These are phyloP conservation scores for Microplitis manilae DNA, from an alignment of 2,888 invertebrate genomes.

Conservation along the genomic window DNA sequence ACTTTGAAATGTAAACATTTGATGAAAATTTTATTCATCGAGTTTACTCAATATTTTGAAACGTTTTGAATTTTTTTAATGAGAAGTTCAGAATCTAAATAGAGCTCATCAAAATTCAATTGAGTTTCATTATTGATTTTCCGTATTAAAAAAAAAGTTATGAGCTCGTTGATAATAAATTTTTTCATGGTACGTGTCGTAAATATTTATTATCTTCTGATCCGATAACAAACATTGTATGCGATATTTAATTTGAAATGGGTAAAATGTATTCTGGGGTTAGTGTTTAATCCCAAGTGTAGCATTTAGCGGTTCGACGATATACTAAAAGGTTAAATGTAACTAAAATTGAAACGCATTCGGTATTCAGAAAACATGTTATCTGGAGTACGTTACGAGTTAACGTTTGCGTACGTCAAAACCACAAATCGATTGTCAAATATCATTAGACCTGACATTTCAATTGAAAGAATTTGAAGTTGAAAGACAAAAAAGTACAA, in stretches of 20 bases:
- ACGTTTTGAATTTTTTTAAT: too few relatives aligned
- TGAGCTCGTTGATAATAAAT: background rate
- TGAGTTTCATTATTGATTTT: background rate
- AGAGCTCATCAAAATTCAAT: too few relatives aligned
- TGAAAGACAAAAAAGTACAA: background rate
- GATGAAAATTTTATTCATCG: too few relatives aligned
- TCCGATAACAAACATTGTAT: conserved; percentile 1
- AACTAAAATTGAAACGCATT: background rate
- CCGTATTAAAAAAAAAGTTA: background rate
- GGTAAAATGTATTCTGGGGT: background rate
- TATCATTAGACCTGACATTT: background rate
- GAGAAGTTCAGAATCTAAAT: too few relatives aligned
- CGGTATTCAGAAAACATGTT: conserved; percentile 6
- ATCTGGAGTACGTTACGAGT: background rate
- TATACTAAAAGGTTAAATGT: background rate
- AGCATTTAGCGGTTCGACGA: background rate
- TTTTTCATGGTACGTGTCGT: conserved; percentile 1
- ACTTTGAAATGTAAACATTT: too few relatives aligned
- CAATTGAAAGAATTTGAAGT: background rate
- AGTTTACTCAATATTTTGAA: too few relatives aligned
- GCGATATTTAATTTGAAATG: background rate
- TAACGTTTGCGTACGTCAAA: background rate
- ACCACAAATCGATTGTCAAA: background rate
- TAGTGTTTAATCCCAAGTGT: background rate
- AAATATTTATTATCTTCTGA: background rate